These are phyloP conservation scores for Steinernema feltiae DNA, from an alignment of 1,140 invertebrate genomes.

Conservation along the genomic window DNA sequence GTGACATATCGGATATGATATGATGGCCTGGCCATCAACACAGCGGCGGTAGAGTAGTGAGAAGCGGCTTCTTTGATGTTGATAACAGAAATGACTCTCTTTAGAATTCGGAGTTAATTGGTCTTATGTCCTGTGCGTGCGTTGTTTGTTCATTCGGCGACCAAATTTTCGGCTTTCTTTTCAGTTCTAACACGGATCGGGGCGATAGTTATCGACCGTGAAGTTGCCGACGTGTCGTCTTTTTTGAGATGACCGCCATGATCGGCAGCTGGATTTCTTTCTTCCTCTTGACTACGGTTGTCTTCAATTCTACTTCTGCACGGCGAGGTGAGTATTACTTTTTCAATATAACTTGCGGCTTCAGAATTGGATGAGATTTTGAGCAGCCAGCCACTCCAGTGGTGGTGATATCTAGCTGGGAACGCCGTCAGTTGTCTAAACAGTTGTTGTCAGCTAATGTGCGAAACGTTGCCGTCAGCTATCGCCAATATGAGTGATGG, in stretches of 20 bases:
- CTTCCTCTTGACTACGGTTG: background rate
- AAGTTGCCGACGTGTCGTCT: slow-evolving; percentile 14
- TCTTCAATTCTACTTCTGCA: background rate
- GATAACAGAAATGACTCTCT: slow-evolving; percentile 8
- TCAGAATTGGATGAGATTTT: too few relatives aligned
- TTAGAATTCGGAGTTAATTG: slow-evolving; percentile 4
- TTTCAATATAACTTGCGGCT: too few relatives aligned
- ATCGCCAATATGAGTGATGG: slow-evolving; percentile 7
- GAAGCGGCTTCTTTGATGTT: slow-evolving; percentile 6
- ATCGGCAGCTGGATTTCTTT: background rate
- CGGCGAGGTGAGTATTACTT: background rate
- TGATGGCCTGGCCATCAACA: slow-evolving; percentile 4
- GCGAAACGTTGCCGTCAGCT: slow-evolving; percentile 13
- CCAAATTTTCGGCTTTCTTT: slow-evolving; percentile 10
- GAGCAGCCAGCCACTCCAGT: background rate
- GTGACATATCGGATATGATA: slow-evolving; percentile 1
- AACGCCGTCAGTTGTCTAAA: background rate
- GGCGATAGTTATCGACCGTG: slow-evolving; percentile 13
- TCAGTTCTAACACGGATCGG: slow-evolving; percentile 7
- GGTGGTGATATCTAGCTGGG: background rate
- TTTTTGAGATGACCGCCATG: slow-evolving; percentile 13
- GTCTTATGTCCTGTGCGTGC: background rate
- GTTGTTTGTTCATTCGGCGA: slow-evolving; percentile 6
- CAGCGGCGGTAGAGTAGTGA: background rate
- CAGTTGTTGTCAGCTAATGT: slow-evolving; percentile 13